Evolutionary conservation across 1,140 invertebrate genomes (phyloP).

Genomic region (Drosophila virilis): DNA sequence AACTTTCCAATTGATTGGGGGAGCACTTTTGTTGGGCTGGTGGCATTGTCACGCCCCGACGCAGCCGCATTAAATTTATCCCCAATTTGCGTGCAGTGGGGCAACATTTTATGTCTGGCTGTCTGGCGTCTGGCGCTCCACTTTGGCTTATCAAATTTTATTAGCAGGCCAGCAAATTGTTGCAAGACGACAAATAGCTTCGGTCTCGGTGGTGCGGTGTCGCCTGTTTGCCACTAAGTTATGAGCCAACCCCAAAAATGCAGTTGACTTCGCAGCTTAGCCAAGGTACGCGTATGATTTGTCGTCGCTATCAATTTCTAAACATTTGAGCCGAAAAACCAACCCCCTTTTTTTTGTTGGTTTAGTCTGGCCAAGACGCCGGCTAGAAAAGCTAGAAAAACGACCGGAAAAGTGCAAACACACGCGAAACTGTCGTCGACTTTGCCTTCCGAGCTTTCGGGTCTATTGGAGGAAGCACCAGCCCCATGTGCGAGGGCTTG

Average conservation of each 20-base stretch:
- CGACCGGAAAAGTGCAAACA: slow-evolving; percentile 78
- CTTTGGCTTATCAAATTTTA: slow-evolving; percentile 82
- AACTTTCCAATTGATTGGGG: slow-evolving; percentile 63
- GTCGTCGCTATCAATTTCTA: slow-evolving; percentile 77
- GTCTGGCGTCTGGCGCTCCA: slow-evolving; percentile 57
- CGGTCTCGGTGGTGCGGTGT: slow-evolving; percentile 36
- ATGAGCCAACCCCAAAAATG: slow-evolving; percentile 54
- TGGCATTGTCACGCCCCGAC: slow-evolving; percentile 46
- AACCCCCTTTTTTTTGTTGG: slow-evolving; percentile 26
- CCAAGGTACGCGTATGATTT: slow-evolving; percentile 70
- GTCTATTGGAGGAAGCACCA: neutral
- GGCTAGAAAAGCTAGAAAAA: slow-evolving; percentile 58
- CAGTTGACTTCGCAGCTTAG: slow-evolving; percentile 24
- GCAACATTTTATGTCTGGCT: slow-evolving; percentile 68
- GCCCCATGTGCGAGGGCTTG: neutral
- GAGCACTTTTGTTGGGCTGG: slow-evolving; percentile 12
- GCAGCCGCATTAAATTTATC: slow-evolving; percentile 71
- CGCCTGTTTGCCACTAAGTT: slow-evolving; percentile 10
- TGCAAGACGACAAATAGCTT: slow-evolving; percentile 69
- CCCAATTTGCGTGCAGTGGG: slow-evolving; percentile 82
- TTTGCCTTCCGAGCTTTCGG: neutral
- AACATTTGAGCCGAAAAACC: slow-evolving; percentile 57
- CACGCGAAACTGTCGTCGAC: slow-evolving; percentile 74
- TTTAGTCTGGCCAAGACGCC: slow-evolving; percentile 11
- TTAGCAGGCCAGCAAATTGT: slow-evolving; percentile 78